Evolutionary conservation across 2,888 invertebrate species (phyloP).

Genomic region (Agrochola lota): DNA sequence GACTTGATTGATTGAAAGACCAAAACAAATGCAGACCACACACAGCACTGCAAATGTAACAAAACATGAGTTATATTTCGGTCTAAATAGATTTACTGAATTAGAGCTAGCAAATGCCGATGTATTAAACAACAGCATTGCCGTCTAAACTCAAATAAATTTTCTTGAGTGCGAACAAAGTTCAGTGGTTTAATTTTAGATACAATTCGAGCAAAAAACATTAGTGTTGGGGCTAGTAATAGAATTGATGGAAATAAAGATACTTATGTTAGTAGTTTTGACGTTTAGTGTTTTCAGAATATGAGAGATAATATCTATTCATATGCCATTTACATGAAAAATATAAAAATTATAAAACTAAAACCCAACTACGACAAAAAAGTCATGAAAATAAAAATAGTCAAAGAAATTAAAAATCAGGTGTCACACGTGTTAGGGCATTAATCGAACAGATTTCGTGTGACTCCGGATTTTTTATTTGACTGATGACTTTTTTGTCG

Average conservation of each 20-base stretch:
- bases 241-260: conserved; percentile 17
- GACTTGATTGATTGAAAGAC: background rate
- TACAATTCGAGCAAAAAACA: conserved; percentile 30
- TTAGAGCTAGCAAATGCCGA: conserved; percentile 37
- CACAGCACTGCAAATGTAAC: background rate
- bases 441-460: no score
- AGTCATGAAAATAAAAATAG: no score
- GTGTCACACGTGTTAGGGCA: no score
- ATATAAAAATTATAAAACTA: no score
- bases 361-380: no score
- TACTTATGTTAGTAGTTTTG: conserved; percentile 2
- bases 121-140: conserved; percentile 40
- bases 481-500: no score
- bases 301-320: background rate
- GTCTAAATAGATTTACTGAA: conserved; percentile 27
- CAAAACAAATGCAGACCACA: conserved; percentile 23
- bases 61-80: conserved; percentile 16
- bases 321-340: no score
- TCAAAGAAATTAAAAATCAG: no score
- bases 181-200: conserved; percentile 49
- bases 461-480: no score
- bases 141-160: conserved; percentile 45
- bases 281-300: background rate
- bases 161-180: conserved; percentile 44
- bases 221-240: conserved; percentile 1